A percentile compares a stretch with the other conserved stretches of the same genome.
Conservation (phyloP, 2,888 invertebrate genomes). For the Argyra leucocephala region DNA sequence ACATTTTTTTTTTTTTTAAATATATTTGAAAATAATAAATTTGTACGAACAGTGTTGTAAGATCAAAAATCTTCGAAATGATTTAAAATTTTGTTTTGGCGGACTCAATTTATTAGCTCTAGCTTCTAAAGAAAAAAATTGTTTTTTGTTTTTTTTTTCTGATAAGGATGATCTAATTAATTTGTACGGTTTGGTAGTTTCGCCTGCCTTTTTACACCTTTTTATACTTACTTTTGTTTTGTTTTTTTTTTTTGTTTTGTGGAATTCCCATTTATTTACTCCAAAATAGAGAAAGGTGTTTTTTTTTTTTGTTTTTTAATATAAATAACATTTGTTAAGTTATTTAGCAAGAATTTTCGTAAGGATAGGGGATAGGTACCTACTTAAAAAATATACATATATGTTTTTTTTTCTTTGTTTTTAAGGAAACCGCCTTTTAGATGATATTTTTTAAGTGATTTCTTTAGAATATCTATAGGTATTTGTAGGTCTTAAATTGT, state of each 20-base stretch:
- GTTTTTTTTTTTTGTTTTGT: neutral
- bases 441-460: slow-evolving; percentile 1
- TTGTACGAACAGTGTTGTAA: no score
- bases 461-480: neutral
- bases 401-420: neutral
- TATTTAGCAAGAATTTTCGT: neutral
- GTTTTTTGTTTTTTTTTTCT: neutral
- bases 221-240: no score
- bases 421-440: neutral
- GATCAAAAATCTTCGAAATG: no score
- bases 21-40: no score
- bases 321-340: neutral
- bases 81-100: no score
- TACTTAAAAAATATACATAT: neutral
- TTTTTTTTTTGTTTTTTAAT: no score
- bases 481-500: neutral
- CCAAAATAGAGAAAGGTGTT: neutral
- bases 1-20: no score
- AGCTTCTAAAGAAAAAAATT: neutral
- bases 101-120: no score
- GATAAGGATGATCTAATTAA: neutral
- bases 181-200: neutral
- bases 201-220: slow-evolving; percentile 10
- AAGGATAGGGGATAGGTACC: neutral
- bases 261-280: neutral